Evolutionary conservation across 2,888 invertebrate genomes (phyloP), one percentile per base, ranked within the genome.

Genomic region (Meganola albula): DNA sequence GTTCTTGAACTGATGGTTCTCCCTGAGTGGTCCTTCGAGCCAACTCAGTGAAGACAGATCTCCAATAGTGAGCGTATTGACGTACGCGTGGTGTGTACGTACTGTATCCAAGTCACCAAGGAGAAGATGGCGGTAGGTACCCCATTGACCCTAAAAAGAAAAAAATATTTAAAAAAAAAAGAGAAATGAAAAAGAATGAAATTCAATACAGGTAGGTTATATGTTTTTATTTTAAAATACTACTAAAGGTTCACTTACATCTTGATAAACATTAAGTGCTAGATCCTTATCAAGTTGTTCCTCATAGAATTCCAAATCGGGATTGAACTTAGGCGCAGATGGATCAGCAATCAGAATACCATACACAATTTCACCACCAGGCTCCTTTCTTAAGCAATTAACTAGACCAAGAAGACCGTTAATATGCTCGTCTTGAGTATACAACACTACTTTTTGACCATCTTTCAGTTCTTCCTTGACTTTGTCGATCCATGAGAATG

Each of bases 341-440:
- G 78, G 63, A 48, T 91, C 91, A 40, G 90, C 67, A 32, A 93
- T 89, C 20, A 92, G 86, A 4, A 94, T 68, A 33, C 90, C 90
- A 30, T 87, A 85, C 1, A 90, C 77, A 1, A 88, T 66, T 46
- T 89, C 88, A 26, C 93, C 93, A 45, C 92, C 92, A 1, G 92
- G 90, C 62, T 97, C 97, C 53, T 88, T 91, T 37, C 93, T 88
- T 13, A 98, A 69, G 69, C 97, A 97, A 55, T 96, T 96, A 0
- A 94, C 90, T 31, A 98, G 76, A n/a, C 98, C 99, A 11, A 96
- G 67, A 1, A 97, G 83, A 8, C 99, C 99, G 63, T 89, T 94
- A 4, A 90, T 77, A 2, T 87, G 83, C 33, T 92, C 90, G 44
- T 90, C 88, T 65, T 92, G 89, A 1, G 90, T 83, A 10, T 93